A percentile compares a stretch with the other conserved stretches of the same genome.
These are phyloP conservation scores for Drosophila lini DNA, from an alignment of 1,140 invertebrate genomes.

Conservation along the genomic window DNA sequence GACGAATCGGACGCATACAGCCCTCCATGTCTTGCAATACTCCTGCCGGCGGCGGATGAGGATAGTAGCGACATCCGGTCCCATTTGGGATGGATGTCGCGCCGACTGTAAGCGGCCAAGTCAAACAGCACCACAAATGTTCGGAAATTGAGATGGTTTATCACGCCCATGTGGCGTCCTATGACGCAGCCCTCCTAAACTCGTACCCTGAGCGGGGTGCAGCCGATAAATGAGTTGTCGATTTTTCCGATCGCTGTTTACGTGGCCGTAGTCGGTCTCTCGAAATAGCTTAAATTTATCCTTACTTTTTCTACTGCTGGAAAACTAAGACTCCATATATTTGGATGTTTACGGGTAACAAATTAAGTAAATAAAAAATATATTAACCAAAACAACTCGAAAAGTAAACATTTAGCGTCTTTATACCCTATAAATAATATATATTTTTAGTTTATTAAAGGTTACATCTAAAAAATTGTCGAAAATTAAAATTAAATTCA, in stretches of 20 bases:
- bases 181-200: slow-evolving; percentile 55
- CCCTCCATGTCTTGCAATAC: slow-evolving; percentile 34
- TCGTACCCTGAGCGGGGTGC: slow-evolving; percentile 37
- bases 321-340: too few relatives aligned
- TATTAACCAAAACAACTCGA: too few relatives aligned
- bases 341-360: too few relatives aligned
- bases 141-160: not conserved
- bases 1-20: slow-evolving; percentile 67
- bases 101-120: slow-evolving; percentile 8
- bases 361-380: too few relatives aligned
- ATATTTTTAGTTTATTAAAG: too few relatives aligned
- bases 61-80: slow-evolving; percentile 48
- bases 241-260: slow-evolving; percentile 28
- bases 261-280: slow-evolving; percentile 15
- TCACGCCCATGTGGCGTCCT: slow-evolving; percentile 22
- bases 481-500: too few relatives aligned
- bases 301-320: slow-evolving; percentile 12
- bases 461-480: too few relatives aligned
- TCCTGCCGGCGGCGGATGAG: slow-evolving; percentile 64
- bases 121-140: not conserved
- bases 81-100: slow-evolving; percentile 33
- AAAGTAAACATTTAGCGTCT: too few relatives aligned
- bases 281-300: slow-evolving; percentile 10
- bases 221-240: slow-evolving; percentile 17
- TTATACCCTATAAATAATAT: too few relatives aligned